Conservation (phyloP, 1,140 invertebrate species). For the Himalopsyche phryganea region DNA sequence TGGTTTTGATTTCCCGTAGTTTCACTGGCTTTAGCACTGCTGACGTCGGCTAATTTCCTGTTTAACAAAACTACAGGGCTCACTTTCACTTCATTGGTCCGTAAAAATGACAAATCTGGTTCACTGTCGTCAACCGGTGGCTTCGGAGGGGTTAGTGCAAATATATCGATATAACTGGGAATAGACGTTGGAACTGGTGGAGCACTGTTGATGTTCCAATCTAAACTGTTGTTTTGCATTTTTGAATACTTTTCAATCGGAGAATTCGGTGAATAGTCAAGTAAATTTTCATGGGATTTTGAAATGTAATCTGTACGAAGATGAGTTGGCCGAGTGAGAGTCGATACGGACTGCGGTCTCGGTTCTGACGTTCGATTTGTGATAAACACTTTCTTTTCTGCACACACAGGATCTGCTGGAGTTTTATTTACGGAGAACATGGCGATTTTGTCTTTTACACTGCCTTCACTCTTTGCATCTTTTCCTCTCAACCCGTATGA, state of each 20-base stretch:
- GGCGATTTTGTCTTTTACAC: constrained; percentile 82
- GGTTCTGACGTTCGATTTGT: not conserved
- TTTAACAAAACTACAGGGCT: constrained; percentile 21
- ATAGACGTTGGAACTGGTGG: not conserved
- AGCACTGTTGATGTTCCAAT: not conserved
- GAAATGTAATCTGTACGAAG: not conserved
- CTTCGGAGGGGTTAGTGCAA: too few relatives aligned
- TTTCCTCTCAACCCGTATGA: constrained; percentile 50
- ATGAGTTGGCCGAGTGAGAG: not conserved
- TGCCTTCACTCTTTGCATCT: constrained; percentile 72
- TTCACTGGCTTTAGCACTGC: constrained; percentile 40
- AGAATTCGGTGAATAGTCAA: not conserved
- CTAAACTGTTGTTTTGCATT: not conserved
- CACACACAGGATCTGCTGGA: constrained; percentile 36
- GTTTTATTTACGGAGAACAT: constrained; percentile 69
- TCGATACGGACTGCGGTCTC: not conserved
- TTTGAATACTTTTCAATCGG: not conserved
- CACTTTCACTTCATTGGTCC: constrained; percentile 11
- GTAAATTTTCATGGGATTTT: not conserved
- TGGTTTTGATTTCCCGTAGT: constrained; percentile 46
- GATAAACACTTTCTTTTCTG: not conserved
- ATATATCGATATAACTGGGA: not conserved
- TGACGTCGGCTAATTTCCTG: constrained; percentile 1
- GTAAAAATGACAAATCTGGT: not conserved
- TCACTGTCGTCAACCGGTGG: not conserved